Evolutionary conservation across 2,888 invertebrate genomes (phyloP).

Genomic region (Drosophila crucigera): DNA sequence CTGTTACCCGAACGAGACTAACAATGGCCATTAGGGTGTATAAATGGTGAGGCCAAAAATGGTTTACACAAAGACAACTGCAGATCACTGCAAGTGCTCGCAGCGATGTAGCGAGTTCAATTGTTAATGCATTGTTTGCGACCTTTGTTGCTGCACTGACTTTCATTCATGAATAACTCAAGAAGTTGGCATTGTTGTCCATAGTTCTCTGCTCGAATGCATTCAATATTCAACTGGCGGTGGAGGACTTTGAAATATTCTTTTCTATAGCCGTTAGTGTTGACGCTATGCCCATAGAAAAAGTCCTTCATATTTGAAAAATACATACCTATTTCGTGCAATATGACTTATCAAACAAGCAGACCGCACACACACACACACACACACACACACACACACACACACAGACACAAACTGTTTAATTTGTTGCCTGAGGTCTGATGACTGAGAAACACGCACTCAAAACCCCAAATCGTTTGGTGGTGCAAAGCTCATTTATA

Average conservation of each 20-base stretch:
- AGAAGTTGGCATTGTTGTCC: slow-evolving; percentile 53
- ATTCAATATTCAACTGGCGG: slow-evolving; percentile 49
- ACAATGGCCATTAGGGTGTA: slow-evolving; percentile 44
- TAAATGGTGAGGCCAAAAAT: slow-evolving; percentile 38
- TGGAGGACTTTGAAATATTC: slow-evolving; percentile 61
- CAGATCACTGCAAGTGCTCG: slow-evolving; percentile 75
- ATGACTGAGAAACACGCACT: slow-evolving; percentile 67
- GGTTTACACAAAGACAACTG: slow-evolving; percentile 53
- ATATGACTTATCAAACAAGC: slow-evolving; percentile 20
- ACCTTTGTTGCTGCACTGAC: slow-evolving; percentile 65
- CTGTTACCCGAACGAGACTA: slow-evolving; percentile 37
- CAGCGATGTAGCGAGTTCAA: slow-evolving; percentile 28
- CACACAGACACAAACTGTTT: not conserved
- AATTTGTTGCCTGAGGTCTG: slow-evolving; percentile 51
- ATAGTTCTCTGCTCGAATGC: slow-evolving; percentile 22
- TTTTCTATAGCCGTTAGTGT: slow-evolving; percentile 37
- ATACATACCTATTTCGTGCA: slow-evolving; percentile 23
- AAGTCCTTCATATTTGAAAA: slow-evolving; percentile 28
- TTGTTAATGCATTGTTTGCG: slow-evolving; percentile 23
- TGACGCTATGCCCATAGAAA: slow-evolving; percentile 16
- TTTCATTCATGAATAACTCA: slow-evolving; percentile 69
- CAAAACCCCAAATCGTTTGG: slow-evolving; percentile 38
- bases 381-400: not conserved
- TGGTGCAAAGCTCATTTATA: slow-evolving; percentile 68
- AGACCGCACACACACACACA: slow-evolving; percentile 50